Evolutionary conservation across 2,888 invertebrate genomes (phyloP), one percentile per base, ranked within the genome.

Genomic region (Drosophila longiperda): DNA sequence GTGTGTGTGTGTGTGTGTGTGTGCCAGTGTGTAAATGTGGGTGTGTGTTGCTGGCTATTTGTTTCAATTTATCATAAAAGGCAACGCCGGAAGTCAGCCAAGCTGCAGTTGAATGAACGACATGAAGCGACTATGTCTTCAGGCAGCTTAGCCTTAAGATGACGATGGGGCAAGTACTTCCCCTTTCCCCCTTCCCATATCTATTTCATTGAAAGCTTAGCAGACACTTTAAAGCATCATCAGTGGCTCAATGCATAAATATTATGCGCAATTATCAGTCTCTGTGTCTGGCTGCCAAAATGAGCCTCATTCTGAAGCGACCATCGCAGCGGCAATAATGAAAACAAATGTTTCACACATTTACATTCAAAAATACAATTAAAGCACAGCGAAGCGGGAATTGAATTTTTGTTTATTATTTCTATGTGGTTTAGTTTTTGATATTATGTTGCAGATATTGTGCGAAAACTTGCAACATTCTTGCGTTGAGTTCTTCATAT

Each of bases 11-110:
- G 49, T 34, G 32, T 42, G 54, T 32, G 65, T 12, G 33, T 20
- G 59, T 55, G 66, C 0, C 29, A 29, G 29, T 32, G 64, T 45
- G 52, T 59, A 29, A 29, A 29, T 29, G 63, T 69, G 68, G 23
- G 57, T 36, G 33, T 48, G 69, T 74, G 79, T 70, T 73, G 84
- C 66, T 87, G 88, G 88, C 85, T 86, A 86, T 86, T 89, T 86
- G 85, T 89, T 86, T 86, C 85, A 86, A 86, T 86, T 86, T 86
- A 86, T 86, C 85, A 86, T 86, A 86, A 87, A 89, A 86, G 87
- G 78, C 89, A 81, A 85, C 88, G 88, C 83, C 89, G 85, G 85
- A 86, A 86, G 85, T 86, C 85, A 89, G 78, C 88, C 80, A 75
- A 87, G 80, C 58, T 89, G 89, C 82, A 85, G 85, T 86, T 86